These are phyloP conservation scores for Cossypha polioptera DNA, from an alignment of 2,797 vertebrate species.

Conservation along the genomic window DNA sequence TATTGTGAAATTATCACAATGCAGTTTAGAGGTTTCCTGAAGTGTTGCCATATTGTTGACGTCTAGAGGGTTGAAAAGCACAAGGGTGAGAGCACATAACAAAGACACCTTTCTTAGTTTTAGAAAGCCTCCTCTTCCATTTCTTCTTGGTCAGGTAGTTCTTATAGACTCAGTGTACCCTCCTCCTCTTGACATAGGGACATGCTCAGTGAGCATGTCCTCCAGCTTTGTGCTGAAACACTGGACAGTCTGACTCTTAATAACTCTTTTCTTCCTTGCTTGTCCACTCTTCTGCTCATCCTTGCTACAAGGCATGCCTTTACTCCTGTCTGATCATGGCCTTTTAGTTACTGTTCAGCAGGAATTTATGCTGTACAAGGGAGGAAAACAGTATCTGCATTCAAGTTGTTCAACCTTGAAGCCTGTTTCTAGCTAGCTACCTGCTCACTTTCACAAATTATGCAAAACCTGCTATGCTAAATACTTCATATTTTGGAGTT, in stretches of 20 bases:
- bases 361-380: background rate
- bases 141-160: background rate
- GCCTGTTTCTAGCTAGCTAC: background rate
- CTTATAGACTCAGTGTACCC: background rate
- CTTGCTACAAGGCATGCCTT: background rate
- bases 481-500: background rate
- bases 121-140: background rate
- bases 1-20: background rate
- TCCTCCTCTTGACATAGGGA: background rate
- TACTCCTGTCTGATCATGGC: background rate
- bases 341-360: background rate
- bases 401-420: background rate
- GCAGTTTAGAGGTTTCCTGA: background rate
- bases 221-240: background rate
- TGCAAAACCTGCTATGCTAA: background rate
- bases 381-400: rapidly evolving
- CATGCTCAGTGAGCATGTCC: background rate
- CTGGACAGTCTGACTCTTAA: background rate
- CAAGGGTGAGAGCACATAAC: background rate
- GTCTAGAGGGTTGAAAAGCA: background rate
- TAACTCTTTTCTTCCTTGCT: background rate
- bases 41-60: background rate
- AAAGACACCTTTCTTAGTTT: background rate
- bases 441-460: background rate
- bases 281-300: background rate